phyloP scores from a whole-genome alignment of 2,888 invertebrate species.

The Pterobdella sp. region DNA sequence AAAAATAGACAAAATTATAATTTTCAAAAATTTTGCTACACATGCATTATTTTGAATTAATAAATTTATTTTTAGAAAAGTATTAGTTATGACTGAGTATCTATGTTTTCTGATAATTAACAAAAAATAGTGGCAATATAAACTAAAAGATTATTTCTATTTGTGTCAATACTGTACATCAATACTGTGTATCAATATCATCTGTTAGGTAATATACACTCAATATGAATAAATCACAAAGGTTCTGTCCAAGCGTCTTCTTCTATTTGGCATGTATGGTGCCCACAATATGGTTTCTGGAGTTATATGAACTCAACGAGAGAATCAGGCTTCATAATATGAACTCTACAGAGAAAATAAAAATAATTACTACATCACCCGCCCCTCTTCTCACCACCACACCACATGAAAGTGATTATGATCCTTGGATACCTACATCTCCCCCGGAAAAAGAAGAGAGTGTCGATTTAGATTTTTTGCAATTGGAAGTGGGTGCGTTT shows the following conservation, averaged over 20 bases:
- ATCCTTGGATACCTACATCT: background rate
- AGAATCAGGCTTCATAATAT: conserved; percentile 51
- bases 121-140: no score
- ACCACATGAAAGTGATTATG: conserved; percentile 16
- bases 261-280: conserved; percentile 79
- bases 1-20: no score
- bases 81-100: no score
- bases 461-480: background rate
- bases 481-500: conserved; percentile 14
- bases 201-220: no score
- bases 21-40: no score
- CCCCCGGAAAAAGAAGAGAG: conserved; percentile 5
- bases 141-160: background rate
- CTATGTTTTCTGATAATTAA: no score
- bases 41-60: no score
- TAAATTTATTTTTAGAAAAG: no score
- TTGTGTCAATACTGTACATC: background rate
- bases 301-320: conserved; percentile 74
- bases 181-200: no score
- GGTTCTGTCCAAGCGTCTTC: conserved; percentile 91
- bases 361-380: background rate
- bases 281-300: conserved; percentile 86
- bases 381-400: background rate
- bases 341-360: background rate
- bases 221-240: conserved; percentile 51